Conservation (phyloP, 2,888 invertebrate species). For the Himalopsyche japonica region DNA sequence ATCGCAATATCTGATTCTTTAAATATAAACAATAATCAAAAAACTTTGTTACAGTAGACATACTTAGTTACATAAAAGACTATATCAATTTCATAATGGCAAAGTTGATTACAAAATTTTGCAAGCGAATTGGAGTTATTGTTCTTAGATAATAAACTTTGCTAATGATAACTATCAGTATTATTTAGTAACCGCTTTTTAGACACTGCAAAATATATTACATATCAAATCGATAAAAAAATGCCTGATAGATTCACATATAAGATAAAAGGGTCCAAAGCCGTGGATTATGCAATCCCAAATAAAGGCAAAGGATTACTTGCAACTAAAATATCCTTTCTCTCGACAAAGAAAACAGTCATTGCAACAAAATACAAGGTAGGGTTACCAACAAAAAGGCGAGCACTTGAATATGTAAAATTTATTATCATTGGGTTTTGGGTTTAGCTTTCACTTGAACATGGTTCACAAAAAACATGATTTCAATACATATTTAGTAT, state of each 20-base stretch:
- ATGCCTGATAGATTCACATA: not conserved
- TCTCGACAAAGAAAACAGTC: not conserved
- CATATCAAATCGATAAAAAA: not conserved
- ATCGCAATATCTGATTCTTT: no score
- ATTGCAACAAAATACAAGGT: not conserved
- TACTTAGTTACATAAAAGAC: no score
- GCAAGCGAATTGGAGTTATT: no score
- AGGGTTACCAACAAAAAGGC: not conserved
- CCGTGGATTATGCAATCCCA: not conserved
- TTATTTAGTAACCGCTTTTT: not conserved
- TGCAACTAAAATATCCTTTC: not conserved
- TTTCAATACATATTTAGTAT: no score
- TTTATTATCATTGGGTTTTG: no score
- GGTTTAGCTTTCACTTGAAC: no score
- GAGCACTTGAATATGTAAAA: no score
- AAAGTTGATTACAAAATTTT: no score
- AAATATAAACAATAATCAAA: no score
- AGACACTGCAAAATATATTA: not conserved
- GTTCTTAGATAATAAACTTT: not conserved
- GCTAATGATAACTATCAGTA: not conserved
- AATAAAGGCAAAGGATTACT: not conserved
- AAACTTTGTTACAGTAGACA: no score
- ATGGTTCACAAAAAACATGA: no score
- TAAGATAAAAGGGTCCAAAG: not conserved
- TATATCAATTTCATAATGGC: no score